Percentiles rank a stretch among this genome's conserved stretches.
Evolutionary conservation across 2,113 vertebrate genomes (phyloP).

Genomic region (Cottus gobio): DNA sequence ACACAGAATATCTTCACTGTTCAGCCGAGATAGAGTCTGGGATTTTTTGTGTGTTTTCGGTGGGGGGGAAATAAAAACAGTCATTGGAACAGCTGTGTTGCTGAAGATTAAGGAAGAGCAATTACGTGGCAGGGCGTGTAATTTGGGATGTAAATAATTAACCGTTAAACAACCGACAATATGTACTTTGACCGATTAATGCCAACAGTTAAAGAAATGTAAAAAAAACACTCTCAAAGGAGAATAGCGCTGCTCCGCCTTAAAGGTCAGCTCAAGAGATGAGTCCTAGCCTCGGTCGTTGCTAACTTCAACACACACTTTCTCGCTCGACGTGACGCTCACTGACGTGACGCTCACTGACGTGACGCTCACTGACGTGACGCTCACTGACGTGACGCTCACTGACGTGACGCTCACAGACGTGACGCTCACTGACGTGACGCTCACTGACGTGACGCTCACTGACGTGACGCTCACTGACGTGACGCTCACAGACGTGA

Average conservation of each 20-base stretch:
- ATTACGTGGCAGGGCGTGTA: slow-evolving; percentile 28
- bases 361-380: too few species aligned
- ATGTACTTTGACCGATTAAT: neutral
- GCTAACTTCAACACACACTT: too few species aligned
- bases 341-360: too few species aligned
- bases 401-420: too few species aligned
- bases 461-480: too few species aligned
- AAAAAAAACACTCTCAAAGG: neutral
- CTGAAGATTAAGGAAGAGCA: slow-evolving; percentile 43
- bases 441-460: too few species aligned
- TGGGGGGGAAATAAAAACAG: slow-evolving; percentile 27
- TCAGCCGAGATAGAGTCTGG: slow-evolving; percentile 29
- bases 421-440: too few species aligned
- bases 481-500: too few species aligned
- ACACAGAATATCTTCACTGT: slow-evolving; percentile 36
- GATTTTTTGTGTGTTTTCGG: slow-evolving; percentile 10
- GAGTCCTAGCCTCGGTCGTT: too few species aligned
- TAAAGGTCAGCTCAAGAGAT: too few species aligned
- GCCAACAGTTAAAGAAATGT: neutral
- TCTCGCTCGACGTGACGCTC: too few species aligned
- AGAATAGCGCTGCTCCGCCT: neutral
- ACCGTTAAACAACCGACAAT: neutral
- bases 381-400: too few species aligned
- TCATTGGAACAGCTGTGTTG: slow-evolving; percentile 38
- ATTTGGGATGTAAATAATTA: neutral